phyloP scores from a whole-genome alignment of 2,113 vertebrate genomes.

The Channa argus region DNA sequence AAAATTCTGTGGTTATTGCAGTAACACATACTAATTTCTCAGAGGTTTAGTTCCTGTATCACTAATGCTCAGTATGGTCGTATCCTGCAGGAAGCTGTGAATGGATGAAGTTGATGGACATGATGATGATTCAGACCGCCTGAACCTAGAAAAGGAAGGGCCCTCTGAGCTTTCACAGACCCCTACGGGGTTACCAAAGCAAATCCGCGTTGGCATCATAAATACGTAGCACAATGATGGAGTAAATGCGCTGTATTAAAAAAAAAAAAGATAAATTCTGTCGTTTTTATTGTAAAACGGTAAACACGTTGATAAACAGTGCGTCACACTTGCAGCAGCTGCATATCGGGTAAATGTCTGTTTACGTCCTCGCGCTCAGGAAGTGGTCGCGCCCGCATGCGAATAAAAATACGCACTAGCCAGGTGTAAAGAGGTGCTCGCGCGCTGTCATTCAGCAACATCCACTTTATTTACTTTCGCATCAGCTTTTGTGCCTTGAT shows the following conservation, averaged over 20 bases:
- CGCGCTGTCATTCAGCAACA: constrained; percentile 8
- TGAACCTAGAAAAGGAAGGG: not conserved
- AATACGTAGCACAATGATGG: constrained; percentile 8
- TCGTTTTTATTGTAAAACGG: too few species aligned
- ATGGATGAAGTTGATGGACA: constrained; percentile 13
- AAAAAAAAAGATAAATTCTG: too few species aligned
- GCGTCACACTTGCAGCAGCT: not conserved
- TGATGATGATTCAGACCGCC: not conserved
- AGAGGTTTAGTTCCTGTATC: constrained; percentile 7
- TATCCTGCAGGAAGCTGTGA: not conserved
- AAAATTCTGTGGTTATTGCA: not conserved
- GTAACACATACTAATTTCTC: not conserved
- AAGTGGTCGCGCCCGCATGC: constrained; percentile 19
- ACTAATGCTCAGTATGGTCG: not conserved
- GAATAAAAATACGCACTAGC: not conserved
- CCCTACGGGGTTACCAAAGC: constrained; percentile 25
- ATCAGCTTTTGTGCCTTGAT: too few species aligned
- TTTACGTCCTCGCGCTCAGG: constrained; percentile 11
- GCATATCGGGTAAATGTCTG: constrained; percentile 6
- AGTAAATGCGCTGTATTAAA: not conserved
- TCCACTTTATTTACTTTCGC: not conserved
- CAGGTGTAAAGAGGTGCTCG: not conserved
- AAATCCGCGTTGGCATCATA: constrained; percentile 28
- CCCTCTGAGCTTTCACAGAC: constrained; percentile 11
- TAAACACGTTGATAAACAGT: not conserved